These are phyloP conservation scores for Columba janthina DNA, from an alignment of 2,113 vertebrate genomes.

Conservation along the genomic window DNA sequence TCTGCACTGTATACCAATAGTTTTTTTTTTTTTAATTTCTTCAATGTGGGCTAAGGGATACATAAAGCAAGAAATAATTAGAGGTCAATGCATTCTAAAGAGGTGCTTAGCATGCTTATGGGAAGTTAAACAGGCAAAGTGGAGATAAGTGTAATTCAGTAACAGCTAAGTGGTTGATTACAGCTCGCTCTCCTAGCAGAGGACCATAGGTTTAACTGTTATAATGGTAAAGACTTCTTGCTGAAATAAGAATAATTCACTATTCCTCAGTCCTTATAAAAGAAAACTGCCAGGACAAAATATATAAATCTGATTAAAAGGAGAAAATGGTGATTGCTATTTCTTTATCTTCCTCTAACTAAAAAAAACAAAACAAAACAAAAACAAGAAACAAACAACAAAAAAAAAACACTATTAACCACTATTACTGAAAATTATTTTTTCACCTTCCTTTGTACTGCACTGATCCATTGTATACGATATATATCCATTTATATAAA, in stretches of 20 bases:
- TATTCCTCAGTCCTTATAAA: background rate
- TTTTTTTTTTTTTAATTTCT: background rate
- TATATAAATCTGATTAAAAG: background rate
- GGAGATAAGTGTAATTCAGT: conserved; percentile 48
- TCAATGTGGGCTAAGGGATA: conserved; percentile 55
- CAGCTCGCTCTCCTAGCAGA: background rate
- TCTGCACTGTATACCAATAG: background rate
- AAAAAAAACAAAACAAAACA: background rate
- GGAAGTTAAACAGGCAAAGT: conserved; percentile 41
- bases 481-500: background rate
- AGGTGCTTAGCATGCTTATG: conserved; percentile 55
- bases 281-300: background rate
- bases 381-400: no score
- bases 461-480: background rate
- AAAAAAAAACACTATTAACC: no score
- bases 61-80: conserved; percentile 59
- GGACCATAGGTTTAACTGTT: background rate
- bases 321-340: background rate
- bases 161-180: conserved; percentile 52
- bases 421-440: background rate
- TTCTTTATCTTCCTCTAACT: background rate
- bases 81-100: conserved; percentile 57
- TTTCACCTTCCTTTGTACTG: background rate
- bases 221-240: background rate
- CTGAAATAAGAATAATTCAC: background rate